These are phyloP conservation scores for Ametastegia equiseti DNA, from an alignment of 2,888 invertebrate species.

Conservation along the genomic window DNA sequence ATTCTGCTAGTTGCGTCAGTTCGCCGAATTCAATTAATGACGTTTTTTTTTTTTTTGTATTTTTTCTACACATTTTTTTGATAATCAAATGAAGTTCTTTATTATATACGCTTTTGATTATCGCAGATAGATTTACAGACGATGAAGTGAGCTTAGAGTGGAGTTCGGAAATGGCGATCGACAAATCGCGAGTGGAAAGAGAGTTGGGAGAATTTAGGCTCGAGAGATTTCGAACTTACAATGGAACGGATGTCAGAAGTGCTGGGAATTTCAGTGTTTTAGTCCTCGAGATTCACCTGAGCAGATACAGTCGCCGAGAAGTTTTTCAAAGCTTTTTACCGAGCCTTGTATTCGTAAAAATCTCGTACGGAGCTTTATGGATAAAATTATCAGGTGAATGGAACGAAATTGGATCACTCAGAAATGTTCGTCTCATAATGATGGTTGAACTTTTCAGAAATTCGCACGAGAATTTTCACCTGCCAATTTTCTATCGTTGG, in stretches of 20 bases:
- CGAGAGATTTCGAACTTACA: constrained; percentile 57
- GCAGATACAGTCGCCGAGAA: constrained; percentile 58
- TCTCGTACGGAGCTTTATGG: constrained; percentile 62
- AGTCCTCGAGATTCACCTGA: constrained; percentile 57
- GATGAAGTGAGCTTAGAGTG: constrained; percentile 65
- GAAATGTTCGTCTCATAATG: not conserved
- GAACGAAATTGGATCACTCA: not conserved
- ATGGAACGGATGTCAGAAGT: constrained; percentile 59
- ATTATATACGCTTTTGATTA: not conserved
- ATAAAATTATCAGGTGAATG: constrained; percentile 47
- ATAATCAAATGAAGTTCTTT: not conserved
- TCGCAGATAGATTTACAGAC: constrained; percentile 63
- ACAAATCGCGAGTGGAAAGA: constrained; percentile 51
- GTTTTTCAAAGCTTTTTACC: constrained; percentile 60
- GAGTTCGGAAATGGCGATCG: constrained; percentile 55
- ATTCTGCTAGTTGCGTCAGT: not conserved
- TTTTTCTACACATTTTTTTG: not conserved
- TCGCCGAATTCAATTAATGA: not conserved
- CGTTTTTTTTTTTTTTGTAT: not conserved
- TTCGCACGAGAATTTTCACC: not conserved
- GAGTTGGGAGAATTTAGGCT: constrained; percentile 60
- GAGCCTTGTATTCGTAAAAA: constrained; percentile 56
- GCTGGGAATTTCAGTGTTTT: constrained; percentile 64
- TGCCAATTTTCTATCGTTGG: constrained; percentile 24
- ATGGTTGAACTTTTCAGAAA: not conserved